Base-by-base conservation (phyloP, 2,113 vertebrate genomes). In the Galeopterus variegatus region DNA sequence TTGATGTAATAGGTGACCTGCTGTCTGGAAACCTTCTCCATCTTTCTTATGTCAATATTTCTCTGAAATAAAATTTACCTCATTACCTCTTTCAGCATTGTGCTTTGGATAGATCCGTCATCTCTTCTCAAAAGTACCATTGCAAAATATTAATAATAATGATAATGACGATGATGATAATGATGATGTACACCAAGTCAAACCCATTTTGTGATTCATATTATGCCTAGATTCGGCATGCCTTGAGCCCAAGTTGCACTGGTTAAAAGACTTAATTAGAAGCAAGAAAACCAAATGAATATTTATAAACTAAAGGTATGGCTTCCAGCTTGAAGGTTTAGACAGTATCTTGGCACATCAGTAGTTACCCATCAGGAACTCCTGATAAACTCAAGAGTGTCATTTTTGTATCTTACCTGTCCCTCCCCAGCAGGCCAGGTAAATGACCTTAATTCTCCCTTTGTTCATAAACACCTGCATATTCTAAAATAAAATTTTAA, bases 401-500 rank as follows among this genome's bases (percentile, higher is more conserved):
- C 11, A 0, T 45, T 67, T 88, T 23, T 69, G 54, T 70, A 48
- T 36, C 70, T 81, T 19, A 23, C 23, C 31, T 88, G 48, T 67
- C 26, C 12, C 28, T 88, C 4, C 24, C 3, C 9, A 11, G 33
- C 17, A 92, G 41, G 56, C 33, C 69, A 92, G 84, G 48, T 0
- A 89, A 75, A 31, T 54, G 60, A 18, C 48, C 56, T 48, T n/a
- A 50, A 64, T 24, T 36, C 13, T 64, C 21, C 13, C 33, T 64
- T 62, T 58, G n/a, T 62, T 90, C 26, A 56, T 67, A 85, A 82
- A 79, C 8, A 50, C 33, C n/a, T 96, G n/a, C 67, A 17, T 81
- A 93, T 28, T 72, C 18, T 69, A 72, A 96, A 88, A 28, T 81
- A 75, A 88, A 93, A 52, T 15, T 76, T 67, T 33, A 83, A 88